Base-by-base conservation (phyloP, 1,140 invertebrate genomes). In the Periplaneta americana region DNA sequence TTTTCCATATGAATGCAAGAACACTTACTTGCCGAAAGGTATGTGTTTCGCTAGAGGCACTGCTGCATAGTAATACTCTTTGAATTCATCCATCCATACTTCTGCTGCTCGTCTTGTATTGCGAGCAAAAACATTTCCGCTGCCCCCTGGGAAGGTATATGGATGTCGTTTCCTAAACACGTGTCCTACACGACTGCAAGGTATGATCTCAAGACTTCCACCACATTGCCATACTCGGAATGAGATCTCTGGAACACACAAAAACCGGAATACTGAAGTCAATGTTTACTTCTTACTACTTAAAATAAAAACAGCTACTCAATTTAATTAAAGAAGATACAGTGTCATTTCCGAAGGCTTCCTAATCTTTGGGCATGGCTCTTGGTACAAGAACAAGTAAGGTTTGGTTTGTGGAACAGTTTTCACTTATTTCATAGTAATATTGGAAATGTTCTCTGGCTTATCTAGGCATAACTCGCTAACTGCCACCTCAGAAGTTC, bases 21-120 rank as follows among this genome's bases (percentile, higher is more conserved):
- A 22, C 1, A 94, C 95, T 94, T 89, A 97, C 96, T 96, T 95
- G 92, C 96, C 96, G 88, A 93, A 97, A 74, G 95, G 93, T 84
- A 97, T 94, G 87, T 95, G 95, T 86, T 95, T 94, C 17, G 96
- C 96, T 57, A 97, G 86, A 36, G 96, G 96, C 83, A 97, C 96
- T 35, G 96, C 93, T 74, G 94, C 92, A 86, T 98, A 98, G 87
- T 97, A 98, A 87, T 95, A 96, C 83, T 96, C 93, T 87, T 98
- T 98, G 88, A 97, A 98, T 81, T 97, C 95, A 86, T 98, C 97
- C 96, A 98, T 97, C 97, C 96, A 98, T 66, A 98, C 97, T 89
- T 98, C 97, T n/a, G 96, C 95, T 1, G 96, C 95, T 77, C 96
- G 88, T 82, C 96, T 89, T 15, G 96, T 97, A 87, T 98, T 98